Percentiles rank a stretch among this genome's conserved stretches.
These are phyloP conservation scores for Stenotaenia linearis DNA, from an alignment of 2,888 invertebrate genomes.

Conservation along the genomic window DNA sequence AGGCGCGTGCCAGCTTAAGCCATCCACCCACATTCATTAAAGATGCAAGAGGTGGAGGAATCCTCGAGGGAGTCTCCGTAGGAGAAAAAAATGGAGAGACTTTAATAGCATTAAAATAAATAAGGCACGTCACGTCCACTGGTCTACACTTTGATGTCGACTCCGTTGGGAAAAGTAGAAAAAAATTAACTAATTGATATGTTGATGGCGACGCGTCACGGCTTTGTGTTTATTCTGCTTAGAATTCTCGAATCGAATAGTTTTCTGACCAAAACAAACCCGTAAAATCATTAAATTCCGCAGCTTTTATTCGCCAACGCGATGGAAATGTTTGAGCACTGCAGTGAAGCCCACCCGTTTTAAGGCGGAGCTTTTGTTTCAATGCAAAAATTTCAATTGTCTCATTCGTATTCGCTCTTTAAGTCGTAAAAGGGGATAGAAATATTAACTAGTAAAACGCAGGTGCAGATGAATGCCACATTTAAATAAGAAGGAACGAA, in stretches of 20 bases:
- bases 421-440: not conserved
- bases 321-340: not conserved
- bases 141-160: not conserved
- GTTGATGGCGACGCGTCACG: not conserved
- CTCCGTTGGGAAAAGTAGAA: not conserved
- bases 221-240: not conserved
- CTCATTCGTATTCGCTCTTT: not conserved
- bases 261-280: too few species aligned
- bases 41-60: not conserved
- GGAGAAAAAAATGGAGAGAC: not conserved
- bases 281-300: not conserved
- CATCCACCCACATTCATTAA: not conserved
- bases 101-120: conserved; percentile 9
- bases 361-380: not conserved
- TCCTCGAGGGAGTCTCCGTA: not conserved
- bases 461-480: not conserved
- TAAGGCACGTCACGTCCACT: conserved; percentile 9
- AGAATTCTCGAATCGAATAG: too few species aligned
- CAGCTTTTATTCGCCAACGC: not conserved
- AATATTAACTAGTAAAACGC: not conserved
- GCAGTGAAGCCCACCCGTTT: not conserved
- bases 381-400: not conserved
- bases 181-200: conserved; percentile 8
- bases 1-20: not conserved
- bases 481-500: not conserved